phyloP scores from a whole-genome alignment of 2,113 vertebrate species.

The Xiphophorus maculatus region DNA sequence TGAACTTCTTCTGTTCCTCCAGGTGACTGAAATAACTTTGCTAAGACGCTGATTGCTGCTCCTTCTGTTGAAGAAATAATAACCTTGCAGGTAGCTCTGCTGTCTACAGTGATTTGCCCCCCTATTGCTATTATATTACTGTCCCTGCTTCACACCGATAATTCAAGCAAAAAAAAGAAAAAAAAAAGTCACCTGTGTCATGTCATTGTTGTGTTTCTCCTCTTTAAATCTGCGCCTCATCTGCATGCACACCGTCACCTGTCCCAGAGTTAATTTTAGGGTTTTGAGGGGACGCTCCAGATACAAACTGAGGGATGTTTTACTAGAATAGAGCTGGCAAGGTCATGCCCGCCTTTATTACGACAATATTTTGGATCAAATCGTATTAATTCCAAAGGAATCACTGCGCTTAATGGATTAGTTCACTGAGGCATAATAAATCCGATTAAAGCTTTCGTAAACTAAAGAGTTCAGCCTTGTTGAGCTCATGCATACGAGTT shows the following conservation, averaged over 20 bases:
- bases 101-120: not conserved
- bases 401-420: not conserved
- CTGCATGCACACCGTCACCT: not conserved
- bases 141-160: slow-evolving; percentile 41
- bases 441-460: not conserved
- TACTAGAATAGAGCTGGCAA: not conserved
- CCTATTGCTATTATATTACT: slow-evolving; percentile 33
- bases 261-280: not conserved
- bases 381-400: not conserved
- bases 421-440: not conserved
- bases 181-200: not conserved
- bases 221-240: not conserved
- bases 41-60: slow-evolving; percentile 46
- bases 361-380: not conserved
- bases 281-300: not conserved
- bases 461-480: not conserved
- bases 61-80: slow-evolving; percentile 42
- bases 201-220: not conserved
- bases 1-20: slow-evolving; percentile 20
- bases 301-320: not conserved
- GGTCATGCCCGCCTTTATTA: not conserved
- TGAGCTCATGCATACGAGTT: not conserved
- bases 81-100: slow-evolving; percentile 35
- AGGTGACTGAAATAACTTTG: slow-evolving; percentile 50
- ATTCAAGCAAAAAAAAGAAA: slow-evolving; percentile 14